These are phyloP conservation scores for Macrocentrus cingulum DNA, from an alignment of 1,140 invertebrate genomes.

Conservation along the genomic window DNA sequence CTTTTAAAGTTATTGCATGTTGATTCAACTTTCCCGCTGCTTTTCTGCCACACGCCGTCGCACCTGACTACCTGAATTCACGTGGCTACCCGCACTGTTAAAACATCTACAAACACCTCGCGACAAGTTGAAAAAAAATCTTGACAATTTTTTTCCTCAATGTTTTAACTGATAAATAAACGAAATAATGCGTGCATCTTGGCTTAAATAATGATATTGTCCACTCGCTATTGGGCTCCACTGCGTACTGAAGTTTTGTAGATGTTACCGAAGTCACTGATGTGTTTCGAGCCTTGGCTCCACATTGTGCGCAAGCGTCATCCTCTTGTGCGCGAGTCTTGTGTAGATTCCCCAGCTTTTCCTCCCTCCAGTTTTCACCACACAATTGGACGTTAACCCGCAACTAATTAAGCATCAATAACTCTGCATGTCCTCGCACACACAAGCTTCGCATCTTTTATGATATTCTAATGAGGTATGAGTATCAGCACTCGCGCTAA, in stretches of 20 bases:
- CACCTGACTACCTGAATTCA: neutral
- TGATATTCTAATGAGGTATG: too few species aligned
- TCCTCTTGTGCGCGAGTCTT: neutral
- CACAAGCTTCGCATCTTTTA: too few species aligned
- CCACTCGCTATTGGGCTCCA: slow-evolving; percentile 44
- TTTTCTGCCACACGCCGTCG: slow-evolving; percentile 7
- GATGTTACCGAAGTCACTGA: slow-evolving; percentile 43
- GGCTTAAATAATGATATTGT: too few species aligned
- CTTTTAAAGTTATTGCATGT: neutral
- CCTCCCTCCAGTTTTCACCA: neutral
- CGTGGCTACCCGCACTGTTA: too few species aligned
- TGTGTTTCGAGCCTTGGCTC: slow-evolving; percentile 40
- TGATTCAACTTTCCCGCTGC: slow-evolving; percentile 8
- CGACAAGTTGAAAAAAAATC: slow-evolving; percentile 2
- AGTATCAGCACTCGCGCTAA: too few species aligned
- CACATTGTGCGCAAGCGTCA: slow-evolving; percentile 39
- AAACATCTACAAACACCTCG: too few species aligned
- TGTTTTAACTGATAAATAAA: slow-evolving; percentile 33
- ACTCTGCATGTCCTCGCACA: too few species aligned
- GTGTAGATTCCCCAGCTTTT: neutral
- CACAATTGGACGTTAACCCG: slow-evolving; percentile 1
- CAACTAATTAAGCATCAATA: neutral
- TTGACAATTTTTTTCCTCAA: neutral
- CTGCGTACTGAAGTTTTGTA: slow-evolving; percentile 43
- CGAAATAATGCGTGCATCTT: slow-evolving; percentile 41